A percentile compares a stretch with the other conserved stretches of the same genome.
Conservation (phyloP, 2,888 invertebrate species). For the Imbricaverruca yamaguchii region DNA sequence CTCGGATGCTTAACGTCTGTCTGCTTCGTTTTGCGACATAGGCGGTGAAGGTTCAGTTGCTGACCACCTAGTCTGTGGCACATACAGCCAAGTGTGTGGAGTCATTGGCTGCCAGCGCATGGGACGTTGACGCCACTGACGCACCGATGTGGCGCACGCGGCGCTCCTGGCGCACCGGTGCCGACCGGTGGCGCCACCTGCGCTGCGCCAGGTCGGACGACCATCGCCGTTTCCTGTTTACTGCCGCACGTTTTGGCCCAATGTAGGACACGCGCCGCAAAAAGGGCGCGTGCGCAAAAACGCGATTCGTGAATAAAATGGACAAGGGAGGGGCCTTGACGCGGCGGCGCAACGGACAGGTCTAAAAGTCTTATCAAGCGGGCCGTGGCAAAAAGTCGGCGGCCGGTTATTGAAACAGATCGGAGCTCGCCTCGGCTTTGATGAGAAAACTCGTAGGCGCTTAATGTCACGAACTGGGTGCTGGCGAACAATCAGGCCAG, state of each 20-base stretch:
- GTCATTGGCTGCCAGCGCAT: no score
- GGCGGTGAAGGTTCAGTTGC: no score
- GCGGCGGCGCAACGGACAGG: background rate
- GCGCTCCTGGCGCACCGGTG: background rate
- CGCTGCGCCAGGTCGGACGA: background rate
- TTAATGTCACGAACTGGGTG: no score
- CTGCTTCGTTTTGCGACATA: no score
- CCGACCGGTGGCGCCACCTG: background rate
- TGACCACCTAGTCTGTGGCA: no score
- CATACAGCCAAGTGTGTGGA: no score
- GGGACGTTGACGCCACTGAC: no score
- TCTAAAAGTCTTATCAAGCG: background rate
- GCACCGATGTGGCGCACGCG: background rate
- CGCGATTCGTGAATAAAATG: slow-evolving; percentile 2
- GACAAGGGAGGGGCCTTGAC: slow-evolving; percentile 20
- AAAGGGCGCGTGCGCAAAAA: slow-evolving; percentile 2
- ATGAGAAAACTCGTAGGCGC: background rate
- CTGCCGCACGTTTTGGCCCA: background rate
- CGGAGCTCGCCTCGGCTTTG: background rate
- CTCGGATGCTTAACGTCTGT: no score
- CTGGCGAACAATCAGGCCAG: no score
- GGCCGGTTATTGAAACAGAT: background rate
- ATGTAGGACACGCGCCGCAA: slow-evolving; percentile 7
- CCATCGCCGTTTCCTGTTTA: background rate
- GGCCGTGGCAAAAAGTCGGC: background rate